Evolutionary conservation across 2,888 invertebrate species (phyloP).

Genomic region (Allygus modestus): DNA sequence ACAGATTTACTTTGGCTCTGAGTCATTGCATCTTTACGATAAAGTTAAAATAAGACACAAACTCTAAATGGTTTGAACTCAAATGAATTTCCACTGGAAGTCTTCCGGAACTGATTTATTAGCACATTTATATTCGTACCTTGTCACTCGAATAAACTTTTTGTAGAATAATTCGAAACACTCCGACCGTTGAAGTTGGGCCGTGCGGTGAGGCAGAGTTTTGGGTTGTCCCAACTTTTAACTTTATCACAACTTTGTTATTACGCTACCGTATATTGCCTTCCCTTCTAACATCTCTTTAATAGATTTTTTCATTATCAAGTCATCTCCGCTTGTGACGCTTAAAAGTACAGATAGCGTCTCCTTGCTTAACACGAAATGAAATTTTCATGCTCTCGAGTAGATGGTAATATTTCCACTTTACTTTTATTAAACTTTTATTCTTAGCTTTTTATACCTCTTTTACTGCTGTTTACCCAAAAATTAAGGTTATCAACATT

Average conservation of each 20-base stretch:
- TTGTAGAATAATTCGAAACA: conserved; percentile 40
- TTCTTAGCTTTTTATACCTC: no score
- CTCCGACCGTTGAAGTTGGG: conserved; percentile 34
- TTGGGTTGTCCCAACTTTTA: conserved; percentile 41
- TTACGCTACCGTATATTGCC: conserved; percentile 52
- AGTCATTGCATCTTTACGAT: not conserved
- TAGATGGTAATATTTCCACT: conserved; percentile 25
- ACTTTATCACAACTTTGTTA: conserved; percentile 57
- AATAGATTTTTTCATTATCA: conserved; percentile 37
- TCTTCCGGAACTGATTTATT: conserved; percentile 49
- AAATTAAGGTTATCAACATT: no score
- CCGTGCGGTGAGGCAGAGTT: conserved; percentile 39
- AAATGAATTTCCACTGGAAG: conserved; percentile 38
- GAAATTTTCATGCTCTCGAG: conserved; percentile 31
- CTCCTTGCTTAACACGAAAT: conserved; percentile 42
- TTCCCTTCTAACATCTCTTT: conserved; percentile 37
- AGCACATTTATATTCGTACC: conserved; percentile 54
- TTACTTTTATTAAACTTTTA: conserved; percentile 2
- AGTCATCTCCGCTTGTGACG: conserved; percentile 42
- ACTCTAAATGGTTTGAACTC: conserved; percentile 36
- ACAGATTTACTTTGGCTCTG: conserved; percentile 7
- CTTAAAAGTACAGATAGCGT: conserved; percentile 32
- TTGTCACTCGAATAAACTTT: conserved; percentile 54
- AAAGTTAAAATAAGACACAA: conserved; percentile 13
- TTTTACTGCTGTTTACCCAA: no score